Conservation (phyloP, 2,113 vertebrate species). For the Psephotus haematonotus region DNA sequence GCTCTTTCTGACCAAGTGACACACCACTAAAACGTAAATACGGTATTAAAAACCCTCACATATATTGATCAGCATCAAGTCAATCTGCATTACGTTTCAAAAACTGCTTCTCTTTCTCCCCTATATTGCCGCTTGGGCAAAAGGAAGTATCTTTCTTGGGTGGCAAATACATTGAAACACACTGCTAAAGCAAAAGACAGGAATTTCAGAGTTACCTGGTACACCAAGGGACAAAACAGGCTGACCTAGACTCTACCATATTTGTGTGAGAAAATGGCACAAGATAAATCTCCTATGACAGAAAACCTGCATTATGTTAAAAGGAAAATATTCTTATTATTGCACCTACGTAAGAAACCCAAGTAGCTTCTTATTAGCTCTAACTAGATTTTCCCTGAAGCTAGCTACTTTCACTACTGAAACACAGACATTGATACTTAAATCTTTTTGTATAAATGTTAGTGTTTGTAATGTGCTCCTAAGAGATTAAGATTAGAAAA, state of each 20-base stretch:
- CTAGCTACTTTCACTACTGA: slow-evolving; percentile 55
- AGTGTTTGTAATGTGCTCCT: slow-evolving; percentile 69
- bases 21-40: neutral
- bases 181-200: neutral
- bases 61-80: neutral
- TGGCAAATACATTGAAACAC: neutral
- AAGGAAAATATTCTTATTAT: slow-evolving; percentile 19
- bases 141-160: neutral
- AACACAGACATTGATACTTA: slow-evolving; percentile 57
- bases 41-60: neutral
- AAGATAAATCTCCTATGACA: neutral
- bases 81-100: neutral
- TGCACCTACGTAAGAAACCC: neutral
- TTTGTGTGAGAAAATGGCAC: neutral
- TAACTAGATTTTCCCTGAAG: slow-evolving; percentile 70
- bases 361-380: slow-evolving; percentile 53
- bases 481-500: slow-evolving; percentile 59
- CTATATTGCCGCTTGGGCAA: neutral
- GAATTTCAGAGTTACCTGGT: neutral
- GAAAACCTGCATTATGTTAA: slow-evolving; percentile 40
- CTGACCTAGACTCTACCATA: neutral
- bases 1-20: neutral
- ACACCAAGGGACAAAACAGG: neutral
- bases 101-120: neutral
- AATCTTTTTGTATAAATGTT: slow-evolving; percentile 67